Evolutionary conservation across 2,888 invertebrate species (phyloP).

Genomic region (Drosophila quinaria): DNA sequence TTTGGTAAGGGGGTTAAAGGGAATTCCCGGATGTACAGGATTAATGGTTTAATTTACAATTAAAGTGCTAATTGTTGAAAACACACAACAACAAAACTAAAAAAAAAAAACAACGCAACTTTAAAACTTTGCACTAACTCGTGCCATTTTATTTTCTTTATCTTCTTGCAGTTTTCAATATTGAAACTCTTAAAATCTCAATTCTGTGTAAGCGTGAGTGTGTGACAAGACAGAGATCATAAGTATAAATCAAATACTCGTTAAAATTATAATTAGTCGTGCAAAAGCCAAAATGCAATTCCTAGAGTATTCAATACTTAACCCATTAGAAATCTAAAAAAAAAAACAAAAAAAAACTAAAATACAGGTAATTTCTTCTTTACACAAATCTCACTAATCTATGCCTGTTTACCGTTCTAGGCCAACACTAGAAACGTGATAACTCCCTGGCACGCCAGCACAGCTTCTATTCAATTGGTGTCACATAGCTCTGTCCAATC

Average conservation of each 20-base stretch:
- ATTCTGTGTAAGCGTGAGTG: slow-evolving; percentile 13
- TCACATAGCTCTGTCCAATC: slow-evolving; percentile 33
- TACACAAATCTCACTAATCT: slow-evolving; percentile 74
- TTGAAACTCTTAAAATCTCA: slow-evolving; percentile 69
- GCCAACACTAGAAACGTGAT: slow-evolving; percentile 76
- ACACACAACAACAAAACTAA: slow-evolving; percentile 32
- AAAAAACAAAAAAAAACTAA: not conserved
- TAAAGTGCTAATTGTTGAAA: not conserved
- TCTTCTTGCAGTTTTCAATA: slow-evolving; percentile 83
- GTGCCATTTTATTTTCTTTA: slow-evolving; percentile 79
- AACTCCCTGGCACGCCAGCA: slow-evolving; percentile 51
- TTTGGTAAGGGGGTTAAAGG: slow-evolving; percentile 81
- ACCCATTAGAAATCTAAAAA: slow-evolving; percentile 39
- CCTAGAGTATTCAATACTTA: slow-evolving; percentile 35
- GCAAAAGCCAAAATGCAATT: slow-evolving; percentile 36
- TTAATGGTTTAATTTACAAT: slow-evolving; percentile 28
- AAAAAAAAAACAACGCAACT: slow-evolving; percentile 25
- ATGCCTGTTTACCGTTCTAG: slow-evolving; percentile 78
- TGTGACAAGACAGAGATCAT: slow-evolving; percentile 50
- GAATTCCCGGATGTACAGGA: slow-evolving; percentile 52
- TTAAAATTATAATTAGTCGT: slow-evolving; percentile 51
- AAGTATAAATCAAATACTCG: slow-evolving; percentile 56
- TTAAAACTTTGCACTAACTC: slow-evolving; percentile 72
- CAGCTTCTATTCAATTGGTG: slow-evolving; percentile 51
- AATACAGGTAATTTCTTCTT: slow-evolving; percentile 68